Conservation (phyloP, 2,113 vertebrate species). For the Leucopsar rothschildi region DNA sequence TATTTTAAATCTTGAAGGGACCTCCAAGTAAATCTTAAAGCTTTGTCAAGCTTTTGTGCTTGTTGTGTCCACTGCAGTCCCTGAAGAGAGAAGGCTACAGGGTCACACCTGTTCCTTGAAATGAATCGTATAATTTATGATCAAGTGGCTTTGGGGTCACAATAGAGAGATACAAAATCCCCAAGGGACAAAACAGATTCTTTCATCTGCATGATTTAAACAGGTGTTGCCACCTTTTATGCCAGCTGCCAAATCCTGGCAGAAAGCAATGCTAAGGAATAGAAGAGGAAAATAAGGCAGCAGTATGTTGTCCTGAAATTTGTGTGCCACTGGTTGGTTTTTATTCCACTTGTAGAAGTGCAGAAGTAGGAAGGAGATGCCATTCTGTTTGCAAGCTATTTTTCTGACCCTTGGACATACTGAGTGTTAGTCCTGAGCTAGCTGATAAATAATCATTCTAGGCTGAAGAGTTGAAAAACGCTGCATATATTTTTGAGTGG, state of each 20-base stretch:
- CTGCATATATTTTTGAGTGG: neutral
- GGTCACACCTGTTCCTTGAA: constrained; percentile 68
- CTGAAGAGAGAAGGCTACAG: neutral
- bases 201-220: constrained; percentile 59
- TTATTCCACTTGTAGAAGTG: neutral
- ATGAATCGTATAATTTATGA: constrained; percentile 36
- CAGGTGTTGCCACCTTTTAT: constrained; percentile 61
- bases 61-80: neutral
- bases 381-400: neutral
- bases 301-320: neutral
- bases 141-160: constrained; percentile 10
- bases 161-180: constrained; percentile 5
- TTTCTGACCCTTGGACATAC: neutral
- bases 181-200: neutral
- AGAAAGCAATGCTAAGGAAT: neutral
- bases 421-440: neutral
- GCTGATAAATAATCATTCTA: neutral
- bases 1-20: neutral
- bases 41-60: neutral
- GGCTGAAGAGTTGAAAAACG: neutral
- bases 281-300: neutral
- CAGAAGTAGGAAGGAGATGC: neutral
- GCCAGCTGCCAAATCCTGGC: constrained; percentile 49
- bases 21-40: neutral
- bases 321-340: neutral